These are phyloP conservation scores for Hedya salicella DNA, from an alignment of 2,888 invertebrate genomes.

Conservation along the genomic window DNA sequence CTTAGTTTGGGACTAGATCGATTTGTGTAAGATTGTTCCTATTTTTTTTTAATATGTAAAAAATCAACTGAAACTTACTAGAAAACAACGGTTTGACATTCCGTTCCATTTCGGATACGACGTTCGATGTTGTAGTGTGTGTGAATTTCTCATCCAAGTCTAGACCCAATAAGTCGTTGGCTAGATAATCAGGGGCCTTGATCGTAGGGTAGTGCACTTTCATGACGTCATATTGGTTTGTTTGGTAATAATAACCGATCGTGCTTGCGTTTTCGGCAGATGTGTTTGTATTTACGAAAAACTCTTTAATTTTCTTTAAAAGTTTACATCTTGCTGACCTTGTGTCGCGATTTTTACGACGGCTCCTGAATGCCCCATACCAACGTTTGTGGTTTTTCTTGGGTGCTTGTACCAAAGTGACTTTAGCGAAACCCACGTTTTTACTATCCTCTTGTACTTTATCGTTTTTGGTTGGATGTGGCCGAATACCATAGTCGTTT, in stretches of 20 bases:
- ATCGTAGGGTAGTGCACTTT: background rate
- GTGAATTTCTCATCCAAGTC: background rate
- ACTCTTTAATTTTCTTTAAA: background rate
- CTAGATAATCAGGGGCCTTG: background rate
- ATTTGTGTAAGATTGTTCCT: no score
- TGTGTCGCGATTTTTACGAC: constrained; percentile 5
- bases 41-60: no score
- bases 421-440: constrained; percentile 19
- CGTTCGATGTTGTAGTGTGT: background rate
- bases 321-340: background rate
- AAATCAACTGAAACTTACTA: background rate
- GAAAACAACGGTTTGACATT: background rate
- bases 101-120: background rate
- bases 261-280: background rate
- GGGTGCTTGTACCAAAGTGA: background rate
- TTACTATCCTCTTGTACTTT: background rate
- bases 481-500: background rate
- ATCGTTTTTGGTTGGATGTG: background rate
- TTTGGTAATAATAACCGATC: background rate
- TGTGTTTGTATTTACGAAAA: background rate
- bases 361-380: background rate
- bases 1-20: no score
- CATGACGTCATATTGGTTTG: background rate
- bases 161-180: no score
- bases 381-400: background rate